phyloP scores from a whole-genome alignment of 2,797 vertebrate species.

The Loris lydekkerianus region DNA sequence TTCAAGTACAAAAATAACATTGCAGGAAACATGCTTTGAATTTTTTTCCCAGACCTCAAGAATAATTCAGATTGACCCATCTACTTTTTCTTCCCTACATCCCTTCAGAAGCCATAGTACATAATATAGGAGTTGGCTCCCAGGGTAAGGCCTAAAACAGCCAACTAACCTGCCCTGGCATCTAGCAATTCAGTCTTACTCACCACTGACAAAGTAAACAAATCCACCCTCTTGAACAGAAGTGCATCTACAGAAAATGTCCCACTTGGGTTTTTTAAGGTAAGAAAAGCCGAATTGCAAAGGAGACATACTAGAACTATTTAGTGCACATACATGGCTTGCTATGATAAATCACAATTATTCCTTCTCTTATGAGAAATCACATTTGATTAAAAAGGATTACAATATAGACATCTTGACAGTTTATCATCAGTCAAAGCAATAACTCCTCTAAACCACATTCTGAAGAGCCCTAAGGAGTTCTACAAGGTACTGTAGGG shows the following conservation, averaged over 20 bases:
- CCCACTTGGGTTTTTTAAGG: conserved; percentile 3
- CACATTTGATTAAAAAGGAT: background rate
- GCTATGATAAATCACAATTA: conserved; percentile 38
- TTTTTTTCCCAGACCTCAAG: background rate
- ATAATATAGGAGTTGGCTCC: conserved; percentile 1
- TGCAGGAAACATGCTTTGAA: conserved; percentile 12
- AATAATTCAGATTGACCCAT: background rate
- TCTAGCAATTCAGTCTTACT: background rate
- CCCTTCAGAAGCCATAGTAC: background rate
- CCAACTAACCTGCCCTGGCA: background rate
- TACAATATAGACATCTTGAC: background rate
- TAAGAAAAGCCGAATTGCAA: conserved; percentile 35
- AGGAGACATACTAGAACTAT: background rate
- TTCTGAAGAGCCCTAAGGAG: background rate
- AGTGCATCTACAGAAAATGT: background rate
- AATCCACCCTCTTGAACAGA: background rate
- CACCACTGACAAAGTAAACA: background rate
- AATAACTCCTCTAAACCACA: conserved; percentile 54
- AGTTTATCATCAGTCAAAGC: conserved; percentile 30
- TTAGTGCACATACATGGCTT: background rate
- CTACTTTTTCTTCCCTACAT: background rate
- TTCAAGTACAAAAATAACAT: conserved; percentile 9
- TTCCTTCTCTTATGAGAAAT: conserved; percentile 15
- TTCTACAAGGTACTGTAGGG: background rate
- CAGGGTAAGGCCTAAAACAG: background rate